Evolutionary conservation across 2,888 invertebrate species (phyloP).

Genomic region (Halictus quadricinctus): DNA sequence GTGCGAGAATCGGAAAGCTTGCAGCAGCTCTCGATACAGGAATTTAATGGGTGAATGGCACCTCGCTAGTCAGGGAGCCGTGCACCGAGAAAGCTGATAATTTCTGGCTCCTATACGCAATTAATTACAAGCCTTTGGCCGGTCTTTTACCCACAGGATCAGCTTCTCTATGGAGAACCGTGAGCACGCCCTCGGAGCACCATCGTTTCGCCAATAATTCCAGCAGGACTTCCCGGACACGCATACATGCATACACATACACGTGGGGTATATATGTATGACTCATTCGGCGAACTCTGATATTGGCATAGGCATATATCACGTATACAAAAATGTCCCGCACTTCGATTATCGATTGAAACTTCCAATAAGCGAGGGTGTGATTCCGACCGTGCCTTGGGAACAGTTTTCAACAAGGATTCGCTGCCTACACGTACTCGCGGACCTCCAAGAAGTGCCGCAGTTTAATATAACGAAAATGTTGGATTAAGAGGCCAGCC

Average conservation of each 20-base stretch:
- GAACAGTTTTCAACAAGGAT: slow-evolving; percentile 1
- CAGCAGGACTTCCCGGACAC: slow-evolving; percentile 33
- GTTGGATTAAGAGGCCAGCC: neutral
- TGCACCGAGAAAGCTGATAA: slow-evolving; percentile 1
- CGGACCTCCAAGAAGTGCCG: neutral
- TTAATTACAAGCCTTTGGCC: slow-evolving; percentile 20
- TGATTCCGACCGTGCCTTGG: slow-evolving; percentile 12
- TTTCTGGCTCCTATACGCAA: slow-evolving; percentile 3
- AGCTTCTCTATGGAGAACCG: slow-evolving; percentile 6
- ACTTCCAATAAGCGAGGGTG: slow-evolving; percentile 37
- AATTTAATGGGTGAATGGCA: neutral
- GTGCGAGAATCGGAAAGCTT: neutral
- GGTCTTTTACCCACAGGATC: neutral
- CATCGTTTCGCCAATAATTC: slow-evolving; percentile 53
- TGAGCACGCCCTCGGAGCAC: slow-evolving; percentile 22
- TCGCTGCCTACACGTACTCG: neutral
- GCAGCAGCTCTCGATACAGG: too few species aligned
- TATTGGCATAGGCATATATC: slow-evolving; percentile 51
- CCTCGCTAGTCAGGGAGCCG: neutral
- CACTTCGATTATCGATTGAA: slow-evolving; percentile 46
- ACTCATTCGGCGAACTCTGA: slow-evolving; percentile 31
- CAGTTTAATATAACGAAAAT: neutral
- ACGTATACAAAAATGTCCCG: slow-evolving; percentile 53
- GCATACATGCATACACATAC: neutral
- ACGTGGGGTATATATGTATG: neutral